Base-by-base conservation (phyloP, 2,888 invertebrate species). In the Eremobia ochroleuca region DNA sequence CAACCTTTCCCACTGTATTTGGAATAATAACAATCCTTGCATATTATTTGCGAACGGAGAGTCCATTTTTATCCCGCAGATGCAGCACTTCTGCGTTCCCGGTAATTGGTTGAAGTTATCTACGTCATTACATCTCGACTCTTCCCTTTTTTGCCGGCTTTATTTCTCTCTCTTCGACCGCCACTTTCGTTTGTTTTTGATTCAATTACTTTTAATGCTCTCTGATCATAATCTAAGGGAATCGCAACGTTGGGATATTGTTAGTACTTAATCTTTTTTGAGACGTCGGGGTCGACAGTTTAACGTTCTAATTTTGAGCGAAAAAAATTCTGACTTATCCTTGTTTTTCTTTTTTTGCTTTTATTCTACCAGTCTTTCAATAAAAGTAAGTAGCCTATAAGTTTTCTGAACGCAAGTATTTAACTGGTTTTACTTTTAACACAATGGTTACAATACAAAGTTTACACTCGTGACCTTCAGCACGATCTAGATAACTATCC, bases 71-170 rank as follows among this genome's bases (percentile, higher is more conserved):
- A 94, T 95, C 92, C 93, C 88, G 96, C 95, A 94, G 92, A 96
- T 95, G 95, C 96, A 94, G 97, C 96, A 95, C 92, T 95, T 94
- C 92, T 92, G 91, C 92, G 92, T 92, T 91, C 92, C 92, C 93
- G 90, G 96, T 96, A 97, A 97, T 97, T 97, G 97, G 96, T 96
- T 94, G 93, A 94, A 95, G 93, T 95, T 97, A 97, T 97, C 97
- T 96, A 92, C 93, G 92, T 95, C 96, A 96, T 97, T 96, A 96
- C 96, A 97, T 97, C 97, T 94, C 93, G 93, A 93, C 93, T 95
- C 91, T 94, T 94, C 92, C 92, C 92, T 94, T 95, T 94, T 95
- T 94, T 92, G 91, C 92, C 85, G 88, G 91, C 90, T 95, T 95
- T 95, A 94, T 95, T 95, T 92, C 93, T 94, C 93, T 94, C 94